Base-by-base conservation (phyloP, 2,113 vertebrate genomes). In the Centropus unirufus region DNA sequence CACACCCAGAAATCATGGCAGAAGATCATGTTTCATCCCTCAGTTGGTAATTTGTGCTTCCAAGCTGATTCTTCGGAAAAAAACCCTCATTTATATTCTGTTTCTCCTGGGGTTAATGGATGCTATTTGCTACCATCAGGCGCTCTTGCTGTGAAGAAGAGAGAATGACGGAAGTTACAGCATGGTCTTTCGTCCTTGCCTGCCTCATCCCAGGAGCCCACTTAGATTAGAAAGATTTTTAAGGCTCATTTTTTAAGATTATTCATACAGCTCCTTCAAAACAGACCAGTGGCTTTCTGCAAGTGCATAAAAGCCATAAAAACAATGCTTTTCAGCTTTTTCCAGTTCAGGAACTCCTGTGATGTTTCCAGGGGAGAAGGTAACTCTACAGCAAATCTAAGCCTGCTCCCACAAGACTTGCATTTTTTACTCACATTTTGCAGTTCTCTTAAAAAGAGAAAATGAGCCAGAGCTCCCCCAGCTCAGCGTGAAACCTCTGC, bases 281-380 rank as follows among this genome's bases (percentile, higher is more conserved):
- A 77, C 79, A 83, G 47, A 90, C 78, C 69, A 88, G 64, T 49
- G 86, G 73, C 67, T 93, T 94, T 90, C 88, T 75, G 90, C 81
- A 73, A 89, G 40, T 1, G 2, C 57, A 83, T n/a, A n/a, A n/a
- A n/a, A n/a, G 40, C 32, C 64, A 87, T 83, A 96, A 93, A 92
- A 89, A 86, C 64, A 59, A 46, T 77, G 66, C 81, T 92, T 94
- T 92, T 75, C 68, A 91, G 86, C 47, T 49, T 92, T 81, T 87
- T 81, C 67, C 64, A 89, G 47, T 87, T 90, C 83, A 95, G 68
- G 61, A 90, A 70, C 73, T 89, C 58, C 47, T 75, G 69, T 89
- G 91, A 83, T 68, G 52, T 86, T 89, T 92, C 90, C 80, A 90
- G 89, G 63, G 30, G 91, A 89, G 91, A 96, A 91, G 80, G 94